These are phyloP conservation scores for Eurystomus gularis DNA, from an alignment of 2,113 vertebrate species.

Conservation along the genomic window DNA sequence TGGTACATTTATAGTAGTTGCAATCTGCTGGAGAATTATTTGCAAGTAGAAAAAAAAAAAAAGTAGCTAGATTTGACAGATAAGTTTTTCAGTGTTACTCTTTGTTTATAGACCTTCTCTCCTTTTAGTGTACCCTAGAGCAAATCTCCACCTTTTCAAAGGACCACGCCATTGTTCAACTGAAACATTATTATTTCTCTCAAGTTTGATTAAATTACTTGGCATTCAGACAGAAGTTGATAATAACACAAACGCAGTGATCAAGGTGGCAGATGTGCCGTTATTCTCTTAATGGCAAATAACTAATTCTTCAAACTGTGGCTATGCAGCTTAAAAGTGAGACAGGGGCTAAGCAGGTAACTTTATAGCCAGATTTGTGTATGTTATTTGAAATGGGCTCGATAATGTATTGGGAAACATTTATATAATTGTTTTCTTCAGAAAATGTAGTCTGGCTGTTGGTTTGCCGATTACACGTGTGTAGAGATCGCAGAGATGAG, in stretches of 20 bases:
- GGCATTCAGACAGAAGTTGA: constrained; percentile 39
- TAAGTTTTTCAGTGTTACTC: constrained; percentile 39
- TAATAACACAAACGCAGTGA: constrained; percentile 29
- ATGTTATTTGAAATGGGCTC: background rate
- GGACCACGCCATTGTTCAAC: constrained; percentile 40
- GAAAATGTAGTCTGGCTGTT: background rate
- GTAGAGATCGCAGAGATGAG: background rate
- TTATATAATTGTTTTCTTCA: background rate
- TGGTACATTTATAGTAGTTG: background rate
- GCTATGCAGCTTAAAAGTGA: background rate
- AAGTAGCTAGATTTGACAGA: constrained; percentile 17
- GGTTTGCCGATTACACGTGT: background rate
- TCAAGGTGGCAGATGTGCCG: constrained; percentile 61
- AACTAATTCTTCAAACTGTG: background rate
- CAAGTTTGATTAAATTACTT: constrained; percentile 58
- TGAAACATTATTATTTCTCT: constrained; percentile 51
- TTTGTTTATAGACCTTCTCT: constrained; percentile 55
- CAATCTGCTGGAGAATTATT: constrained; percentile 32
- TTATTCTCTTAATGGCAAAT: constrained; percentile 27
- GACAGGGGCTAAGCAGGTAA: background rate
- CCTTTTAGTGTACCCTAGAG: constrained; percentile 47
- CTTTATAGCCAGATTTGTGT: background rate
- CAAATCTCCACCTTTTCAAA: constrained; percentile 61
- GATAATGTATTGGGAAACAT: background rate
- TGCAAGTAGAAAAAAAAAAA: background rate